Evolutionary conservation across 2,888 invertebrate genomes (phyloP).

Genomic region (Calameuta filiformis): DNA sequence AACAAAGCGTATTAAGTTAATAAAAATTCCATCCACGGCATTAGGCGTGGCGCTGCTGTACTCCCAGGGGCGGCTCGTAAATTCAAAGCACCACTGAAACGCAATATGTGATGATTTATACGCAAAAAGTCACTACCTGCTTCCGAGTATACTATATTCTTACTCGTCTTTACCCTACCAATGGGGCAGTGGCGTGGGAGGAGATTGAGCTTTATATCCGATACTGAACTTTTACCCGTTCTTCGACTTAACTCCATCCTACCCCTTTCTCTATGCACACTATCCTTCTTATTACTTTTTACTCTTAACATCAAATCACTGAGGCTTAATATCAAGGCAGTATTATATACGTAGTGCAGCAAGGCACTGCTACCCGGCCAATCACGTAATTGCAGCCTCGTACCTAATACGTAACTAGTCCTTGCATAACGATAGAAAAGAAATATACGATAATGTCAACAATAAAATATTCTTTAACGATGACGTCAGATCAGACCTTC

Average conservation of each 20-base stretch:
- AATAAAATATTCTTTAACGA: neutral
- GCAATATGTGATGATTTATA: conserved; percentile 10
- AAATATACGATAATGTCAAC: neutral
- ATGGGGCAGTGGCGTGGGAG: neutral
- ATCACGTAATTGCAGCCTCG: neutral
- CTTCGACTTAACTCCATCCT: neutral
- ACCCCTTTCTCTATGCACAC: neutral
- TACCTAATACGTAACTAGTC: neutral
- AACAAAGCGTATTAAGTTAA: neutral
- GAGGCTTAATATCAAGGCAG: neutral
- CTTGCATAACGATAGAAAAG: neutral
- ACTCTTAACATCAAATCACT: neutral
- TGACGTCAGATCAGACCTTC: neutral
- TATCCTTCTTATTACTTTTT: neutral
- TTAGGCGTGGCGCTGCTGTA: conserved; percentile 1
- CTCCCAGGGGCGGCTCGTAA: conserved; percentile 5
- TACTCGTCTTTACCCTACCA: neutral
- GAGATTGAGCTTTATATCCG: neutral
- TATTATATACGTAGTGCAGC: neutral
- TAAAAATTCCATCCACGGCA: conserved; percentile 11
- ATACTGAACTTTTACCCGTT: neutral
- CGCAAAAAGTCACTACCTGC: neutral
- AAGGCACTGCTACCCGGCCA: neutral
- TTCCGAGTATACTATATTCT: neutral
- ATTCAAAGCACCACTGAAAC: conserved; percentile 4